Evolutionary conservation across 1,140 invertebrate species (phyloP).

Genomic region (Musca domestica): DNA sequence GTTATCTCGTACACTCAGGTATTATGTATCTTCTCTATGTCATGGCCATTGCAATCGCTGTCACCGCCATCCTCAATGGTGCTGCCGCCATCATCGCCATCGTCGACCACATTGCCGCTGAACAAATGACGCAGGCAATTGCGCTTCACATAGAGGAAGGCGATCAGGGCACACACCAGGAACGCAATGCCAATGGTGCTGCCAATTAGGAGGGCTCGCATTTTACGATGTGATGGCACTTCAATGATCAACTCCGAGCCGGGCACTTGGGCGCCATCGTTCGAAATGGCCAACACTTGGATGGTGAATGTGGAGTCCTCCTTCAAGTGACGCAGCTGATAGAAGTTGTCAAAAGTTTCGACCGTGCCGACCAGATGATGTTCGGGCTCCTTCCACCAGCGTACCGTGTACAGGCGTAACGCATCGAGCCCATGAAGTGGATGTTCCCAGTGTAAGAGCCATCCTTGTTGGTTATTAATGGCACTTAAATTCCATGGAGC

Average conservation of each 20-base stretch:
- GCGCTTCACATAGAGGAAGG: constrained; percentile 61
- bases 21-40: constrained; percentile 35
- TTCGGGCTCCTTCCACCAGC: constrained; percentile 61
- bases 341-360: constrained; percentile 65
- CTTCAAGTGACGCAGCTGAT: constrained; percentile 62
- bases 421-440: constrained; percentile 61
- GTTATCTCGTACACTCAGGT: constrained; percentile 44
- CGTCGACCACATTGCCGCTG: constrained; percentile 28
- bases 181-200: constrained; percentile 62
- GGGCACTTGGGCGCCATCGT: constrained; percentile 57
- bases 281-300: constrained; percentile 63
- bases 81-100: constrained; percentile 29
- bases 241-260: constrained; percentile 60
- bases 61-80: constrained; percentile 34
- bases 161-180: constrained; percentile 57
- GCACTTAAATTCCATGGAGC: constrained; percentile 68
- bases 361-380: constrained; percentile 60
- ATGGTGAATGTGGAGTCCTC: constrained; percentile 67
- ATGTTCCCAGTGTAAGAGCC: constrained; percentile 70
- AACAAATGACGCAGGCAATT: constrained; percentile 47
- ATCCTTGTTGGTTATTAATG: constrained; percentile 58
- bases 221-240: constrained; percentile 63
- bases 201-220: constrained; percentile 64
- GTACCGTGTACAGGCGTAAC: constrained; percentile 61
- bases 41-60: constrained; percentile 40